A percentile compares a stretch with the other conserved stretches of the same genome.
Evolutionary conservation across 2,113 vertebrate species (phyloP).

Genomic region (Sorex araneus): DNA sequence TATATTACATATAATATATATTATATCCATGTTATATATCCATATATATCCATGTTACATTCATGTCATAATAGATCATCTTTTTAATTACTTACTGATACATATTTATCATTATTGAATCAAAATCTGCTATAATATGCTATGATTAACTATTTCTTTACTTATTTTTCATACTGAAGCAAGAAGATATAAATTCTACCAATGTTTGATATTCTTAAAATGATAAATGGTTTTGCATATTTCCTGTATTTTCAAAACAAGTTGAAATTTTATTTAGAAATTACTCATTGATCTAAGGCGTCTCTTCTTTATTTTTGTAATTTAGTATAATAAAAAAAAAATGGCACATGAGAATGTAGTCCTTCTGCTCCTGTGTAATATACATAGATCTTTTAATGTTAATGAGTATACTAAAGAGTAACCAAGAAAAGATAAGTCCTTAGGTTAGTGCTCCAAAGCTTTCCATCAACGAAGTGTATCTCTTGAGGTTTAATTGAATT

Average conservation of each 20-base stretch:
- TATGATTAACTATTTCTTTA: neutral
- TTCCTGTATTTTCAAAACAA: conserved; percentile 53
- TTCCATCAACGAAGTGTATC: neutral
- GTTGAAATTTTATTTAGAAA: conserved; percentile 42
- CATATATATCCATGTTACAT: neutral
- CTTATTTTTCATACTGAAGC: conserved; percentile 14
- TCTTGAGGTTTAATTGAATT: conserved; percentile 18
- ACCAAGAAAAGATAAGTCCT: neutral
- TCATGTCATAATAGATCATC: neutral
- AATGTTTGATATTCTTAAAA: neutral
- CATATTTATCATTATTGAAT: conserved; percentile 48
- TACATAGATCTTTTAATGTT: neutral
- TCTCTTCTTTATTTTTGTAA: neutral
- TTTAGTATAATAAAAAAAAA: conserved; percentile 39
- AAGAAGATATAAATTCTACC: conserved; percentile 16
- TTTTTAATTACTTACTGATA: conserved; percentile 28
- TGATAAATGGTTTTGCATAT: neutral
- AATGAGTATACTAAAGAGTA: neutral
- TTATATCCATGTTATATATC: no score
- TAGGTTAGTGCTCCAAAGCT: neutral
- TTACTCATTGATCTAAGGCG: neutral
- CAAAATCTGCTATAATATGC: conserved; percentile 22
- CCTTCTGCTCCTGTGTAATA: neutral
- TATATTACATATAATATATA: neutral
- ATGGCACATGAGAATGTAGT: neutral